These are phyloP conservation scores for Sapajus apella DNA, from an alignment of 2,113 vertebrate genomes.

Conservation along the genomic window DNA sequence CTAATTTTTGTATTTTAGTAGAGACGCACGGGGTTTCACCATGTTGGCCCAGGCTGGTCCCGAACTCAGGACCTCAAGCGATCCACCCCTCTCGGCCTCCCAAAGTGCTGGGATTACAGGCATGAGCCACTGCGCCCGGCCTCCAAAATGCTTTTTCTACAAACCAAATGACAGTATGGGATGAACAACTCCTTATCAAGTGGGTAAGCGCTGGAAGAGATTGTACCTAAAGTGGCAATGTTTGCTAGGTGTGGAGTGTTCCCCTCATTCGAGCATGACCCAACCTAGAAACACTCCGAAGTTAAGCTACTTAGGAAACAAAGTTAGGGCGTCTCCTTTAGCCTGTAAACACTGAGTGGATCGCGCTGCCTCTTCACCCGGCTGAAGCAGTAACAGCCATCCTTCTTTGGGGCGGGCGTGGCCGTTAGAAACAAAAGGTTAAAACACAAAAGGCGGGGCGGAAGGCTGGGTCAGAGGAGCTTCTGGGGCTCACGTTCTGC, in stretches of 20 bases:
- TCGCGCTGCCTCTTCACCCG: neutral
- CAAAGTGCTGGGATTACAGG: too few species aligned
- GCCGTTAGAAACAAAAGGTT: constrained; percentile 78
- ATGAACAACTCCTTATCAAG: constrained; percentile 25
- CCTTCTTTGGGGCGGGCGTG: constrained; percentile 76
- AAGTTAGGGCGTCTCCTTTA: constrained; percentile 44
- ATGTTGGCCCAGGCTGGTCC: too few species aligned
- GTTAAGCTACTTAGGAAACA: constrained; percentile 39
- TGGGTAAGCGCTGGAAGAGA: neutral
- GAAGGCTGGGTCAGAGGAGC: constrained; percentile 2
- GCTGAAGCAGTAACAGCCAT: neutral
- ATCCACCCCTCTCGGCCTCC: too few species aligned
- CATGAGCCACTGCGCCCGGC: too few species aligned
- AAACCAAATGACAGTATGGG: neutral
- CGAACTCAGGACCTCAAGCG: too few species aligned
- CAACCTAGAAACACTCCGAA: neutral
- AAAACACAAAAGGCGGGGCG: constrained; percentile 77
- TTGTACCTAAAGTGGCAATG: neutral
- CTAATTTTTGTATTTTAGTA: too few species aligned
- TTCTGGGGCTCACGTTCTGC: neutral
- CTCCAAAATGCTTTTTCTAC: neutral
- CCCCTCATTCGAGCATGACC: neutral
- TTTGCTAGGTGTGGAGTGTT: neutral
- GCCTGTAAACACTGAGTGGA: neutral
- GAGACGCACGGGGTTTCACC: too few species aligned